Evolutionary conservation across 2,888 invertebrate species (phyloP).

Genomic region (Orgyia antiqua): DNA sequence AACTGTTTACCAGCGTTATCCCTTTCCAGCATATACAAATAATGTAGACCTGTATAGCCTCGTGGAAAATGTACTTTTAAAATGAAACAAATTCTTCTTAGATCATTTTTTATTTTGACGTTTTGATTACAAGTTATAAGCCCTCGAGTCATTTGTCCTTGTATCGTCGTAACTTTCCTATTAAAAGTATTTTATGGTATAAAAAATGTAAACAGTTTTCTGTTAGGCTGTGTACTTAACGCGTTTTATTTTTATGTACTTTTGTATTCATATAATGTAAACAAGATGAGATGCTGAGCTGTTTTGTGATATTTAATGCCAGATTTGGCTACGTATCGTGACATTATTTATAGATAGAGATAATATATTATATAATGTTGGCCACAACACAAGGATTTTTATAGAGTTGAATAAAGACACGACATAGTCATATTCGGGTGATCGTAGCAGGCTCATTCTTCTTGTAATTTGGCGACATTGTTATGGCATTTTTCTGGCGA

Average conservation of each 20-base stretch:
- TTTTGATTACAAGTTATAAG: constrained; percentile 20
- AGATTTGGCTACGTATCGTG: too few relatives aligned
- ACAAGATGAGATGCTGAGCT: too few relatives aligned
- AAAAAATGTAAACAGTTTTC: constrained; percentile 9
- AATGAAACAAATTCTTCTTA: constrained; percentile 14
- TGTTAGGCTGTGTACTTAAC: too few relatives aligned
- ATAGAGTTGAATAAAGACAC: constrained; percentile 36
- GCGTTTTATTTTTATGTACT: too few relatives aligned
- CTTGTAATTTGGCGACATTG: constrained; percentile 50
- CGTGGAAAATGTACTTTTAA: too few relatives aligned
- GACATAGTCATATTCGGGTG: constrained; percentile 46
- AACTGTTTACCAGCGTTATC: too few relatives aligned
- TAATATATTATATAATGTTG: constrained; percentile 30
- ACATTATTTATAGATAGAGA: too few relatives aligned
- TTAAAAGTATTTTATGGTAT: constrained; percentile 10
- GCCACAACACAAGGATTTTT: constrained; percentile 54
- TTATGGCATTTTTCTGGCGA: constrained; percentile 57
- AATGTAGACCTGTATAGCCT: too few relatives aligned
- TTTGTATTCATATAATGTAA: too few relatives aligned
- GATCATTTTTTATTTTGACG: constrained; percentile 26
- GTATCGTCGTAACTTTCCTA: constrained; percentile 9
- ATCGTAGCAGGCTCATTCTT: constrained; percentile 32
- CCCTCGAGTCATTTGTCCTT: constrained; percentile 13
- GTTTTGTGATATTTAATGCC: too few relatives aligned
- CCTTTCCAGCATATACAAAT: too few relatives aligned